Conservation (phyloP, 2,888 invertebrate species). For the Diaprepes abbreviatus region DNA sequence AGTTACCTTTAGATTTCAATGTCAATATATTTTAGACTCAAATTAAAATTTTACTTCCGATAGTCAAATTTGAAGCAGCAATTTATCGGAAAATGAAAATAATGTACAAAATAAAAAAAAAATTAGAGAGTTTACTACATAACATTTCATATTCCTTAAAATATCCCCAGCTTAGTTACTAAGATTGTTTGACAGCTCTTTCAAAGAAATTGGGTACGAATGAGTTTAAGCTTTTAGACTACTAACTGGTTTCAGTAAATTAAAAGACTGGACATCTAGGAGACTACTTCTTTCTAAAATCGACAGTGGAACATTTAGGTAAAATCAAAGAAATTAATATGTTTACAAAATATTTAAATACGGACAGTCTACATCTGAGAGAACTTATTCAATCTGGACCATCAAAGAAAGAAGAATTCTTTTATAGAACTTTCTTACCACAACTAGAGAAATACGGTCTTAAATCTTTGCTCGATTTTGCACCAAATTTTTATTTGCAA, state of each 20-base stretch:
- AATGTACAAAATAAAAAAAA: not conserved
- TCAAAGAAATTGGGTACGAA: constrained; percentile 49
- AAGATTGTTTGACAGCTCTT: constrained; percentile 54
- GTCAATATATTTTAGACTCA: constrained; percentile 28
- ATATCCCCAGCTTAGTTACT: constrained; percentile 47
- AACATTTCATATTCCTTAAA: not conserved
- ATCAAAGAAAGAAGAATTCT: constrained; percentile 54
- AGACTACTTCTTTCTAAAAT: constrained; percentile 55
- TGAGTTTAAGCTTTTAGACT: constrained; percentile 49
- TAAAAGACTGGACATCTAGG: constrained; percentile 57
- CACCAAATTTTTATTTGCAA: constrained; percentile 61
- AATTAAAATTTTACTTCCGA: constrained; percentile 20
- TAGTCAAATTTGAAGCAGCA: constrained; percentile 29
- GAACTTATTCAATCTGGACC: constrained; percentile 2
- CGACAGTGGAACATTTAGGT: not conserved
- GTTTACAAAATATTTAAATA: constrained; percentile 1
- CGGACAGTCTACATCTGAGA: constrained; percentile 7
- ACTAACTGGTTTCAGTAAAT: constrained; percentile 45
- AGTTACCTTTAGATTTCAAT: constrained; percentile 11
- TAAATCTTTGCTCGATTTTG: constrained; percentile 50
- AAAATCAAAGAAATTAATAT: not conserved
- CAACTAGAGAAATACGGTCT: constrained; percentile 58
- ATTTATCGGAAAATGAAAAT: not conserved
- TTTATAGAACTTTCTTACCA: constrained; percentile 66
- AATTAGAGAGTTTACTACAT: not conserved